Evolutionary conservation across 2,113 vertebrate species (phyloP), one percentile per base, ranked within the genome.

Genomic region (Plectropomus leopardus): DNA sequence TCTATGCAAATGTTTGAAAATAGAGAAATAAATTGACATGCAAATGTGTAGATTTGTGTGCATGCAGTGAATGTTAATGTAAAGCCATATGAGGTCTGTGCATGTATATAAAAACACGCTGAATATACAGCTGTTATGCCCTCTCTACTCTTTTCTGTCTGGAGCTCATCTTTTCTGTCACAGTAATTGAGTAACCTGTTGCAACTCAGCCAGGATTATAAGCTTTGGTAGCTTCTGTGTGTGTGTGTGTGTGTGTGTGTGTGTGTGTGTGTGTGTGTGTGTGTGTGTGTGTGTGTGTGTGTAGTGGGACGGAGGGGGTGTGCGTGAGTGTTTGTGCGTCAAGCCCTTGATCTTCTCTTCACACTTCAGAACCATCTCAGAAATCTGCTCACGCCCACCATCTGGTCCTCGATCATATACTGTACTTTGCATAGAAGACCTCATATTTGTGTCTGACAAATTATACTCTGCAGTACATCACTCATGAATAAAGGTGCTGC

Each of bases 301-400:
- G 40, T 63, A 48, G 11, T 10, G 11, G 36, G 60, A 23, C 54
- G 30, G 60, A n/a, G n/a, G 50, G 21, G 55, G 67, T 76, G 34
- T 63, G 65, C 45, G 40, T 79, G 61, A 53, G n/a, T 63, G 57
- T 16, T 23, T 65, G 32, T 9, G 61, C 69, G 58, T 21, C 63
- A 87, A 77, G 80, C 60, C 75, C 65, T 87, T 90, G 72, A 91
- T 84, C 83, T 86, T 79, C 79, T 89, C 76, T 23, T 87, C 82
- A 80, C 77, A 86, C 80, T 71, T 72, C 58, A 85, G 61, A 86
- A 53, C 82, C 75, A 75, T 65, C 63, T 74, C 70, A 74, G 72
- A 83, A 85, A 86, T 84, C 83, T 83, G 71, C 72, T 79, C 71
- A 55, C 63, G 30, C 66, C 64, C 73, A 71, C 83, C 83, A 90